These are phyloP conservation scores for Alaudala cheleensis DNA, from an alignment of 2,113 vertebrate genomes.

Conservation along the genomic window DNA sequence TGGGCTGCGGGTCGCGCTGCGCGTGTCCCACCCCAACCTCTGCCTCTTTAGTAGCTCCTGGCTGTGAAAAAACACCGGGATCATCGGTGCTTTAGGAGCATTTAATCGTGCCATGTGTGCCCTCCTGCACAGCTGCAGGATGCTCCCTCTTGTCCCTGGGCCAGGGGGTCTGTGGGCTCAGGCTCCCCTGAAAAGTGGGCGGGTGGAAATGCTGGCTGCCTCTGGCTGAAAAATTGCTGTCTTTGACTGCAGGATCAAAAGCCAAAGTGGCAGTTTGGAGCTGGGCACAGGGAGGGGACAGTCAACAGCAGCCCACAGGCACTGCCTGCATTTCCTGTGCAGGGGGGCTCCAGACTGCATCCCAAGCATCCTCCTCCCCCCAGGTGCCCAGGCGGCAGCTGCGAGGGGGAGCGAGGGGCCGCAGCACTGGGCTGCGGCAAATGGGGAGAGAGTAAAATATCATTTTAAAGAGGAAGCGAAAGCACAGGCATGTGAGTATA, in stretches of 20 bases:
- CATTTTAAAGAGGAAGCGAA: constrained; percentile 76
- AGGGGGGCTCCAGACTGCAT: rapidly evolving
- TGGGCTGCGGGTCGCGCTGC: background rate
- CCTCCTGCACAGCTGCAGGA: background rate
- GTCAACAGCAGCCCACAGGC: background rate
- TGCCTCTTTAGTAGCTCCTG: background rate
- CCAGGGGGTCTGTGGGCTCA: rapidly evolving
- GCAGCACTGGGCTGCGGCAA: background rate
- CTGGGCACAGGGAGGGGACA: rapidly evolving
- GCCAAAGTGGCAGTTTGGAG: background rate
- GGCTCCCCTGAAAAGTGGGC: background rate
- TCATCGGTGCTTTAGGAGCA: rapidly evolving
- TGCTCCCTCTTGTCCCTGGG: background rate
- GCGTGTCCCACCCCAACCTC: background rate
- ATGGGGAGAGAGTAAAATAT: constrained; percentile 72
- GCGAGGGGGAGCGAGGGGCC: background rate
- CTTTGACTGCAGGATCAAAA: background rate
- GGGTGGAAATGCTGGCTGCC: rapidly evolving
- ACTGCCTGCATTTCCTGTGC: rapidly evolving
- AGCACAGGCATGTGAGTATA: constrained; percentile 80
- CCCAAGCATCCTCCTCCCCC: background rate
- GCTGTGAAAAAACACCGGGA: background rate
- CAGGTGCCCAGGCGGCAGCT: background rate
- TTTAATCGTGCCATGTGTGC: rapidly evolving
- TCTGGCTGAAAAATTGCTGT: background rate